Evolutionary conservation across 2,888 invertebrate species (phyloP).

Genomic region (Stenolophus ochropezus): DNA sequence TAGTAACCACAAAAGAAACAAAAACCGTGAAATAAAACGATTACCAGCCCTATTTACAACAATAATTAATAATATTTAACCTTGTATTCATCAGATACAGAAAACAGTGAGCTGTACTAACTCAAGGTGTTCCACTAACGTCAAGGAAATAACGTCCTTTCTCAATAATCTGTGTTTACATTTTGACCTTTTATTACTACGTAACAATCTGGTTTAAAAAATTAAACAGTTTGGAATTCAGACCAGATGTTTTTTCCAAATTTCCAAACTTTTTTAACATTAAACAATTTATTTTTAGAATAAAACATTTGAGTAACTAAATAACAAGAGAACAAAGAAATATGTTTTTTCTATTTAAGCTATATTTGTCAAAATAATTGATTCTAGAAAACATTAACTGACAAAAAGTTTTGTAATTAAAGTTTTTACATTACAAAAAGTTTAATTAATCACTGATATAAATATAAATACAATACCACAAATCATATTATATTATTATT

Average conservation of each 20-base stretch:
- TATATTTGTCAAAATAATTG: too few relatives aligned
- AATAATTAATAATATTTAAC: not conserved
- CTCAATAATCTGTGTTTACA: constrained; percentile 20
- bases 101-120: not conserved
- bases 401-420: too few relatives aligned
- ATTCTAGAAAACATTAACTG: too few relatives aligned
- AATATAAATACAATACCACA: too few relatives aligned
- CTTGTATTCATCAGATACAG: constrained; percentile 18
- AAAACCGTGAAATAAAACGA: too few relatives aligned
- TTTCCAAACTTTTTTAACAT: not conserved
- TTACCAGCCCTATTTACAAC: too few relatives aligned
- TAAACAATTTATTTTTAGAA: not conserved
- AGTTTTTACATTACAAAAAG: too few relatives aligned
- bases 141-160: constrained; percentile 7
- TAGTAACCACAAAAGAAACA: too few relatives aligned
- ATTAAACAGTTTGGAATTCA: not conserved
- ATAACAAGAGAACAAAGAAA: too few relatives aligned
- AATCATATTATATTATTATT: too few relatives aligned
- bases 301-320: not conserved
- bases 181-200: not conserved
- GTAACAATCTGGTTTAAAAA: not conserved
- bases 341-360: too few relatives aligned
- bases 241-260: constrained; percentile 8
- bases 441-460: too few relatives aligned
- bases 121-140: constrained; percentile 48